A percentile compares a stretch with the other conserved stretches of the same genome.
These are phyloP conservation scores for Coecobrya sp. DNA, from an alignment of 2,888 invertebrate genomes.

Conservation along the genomic window DNA sequence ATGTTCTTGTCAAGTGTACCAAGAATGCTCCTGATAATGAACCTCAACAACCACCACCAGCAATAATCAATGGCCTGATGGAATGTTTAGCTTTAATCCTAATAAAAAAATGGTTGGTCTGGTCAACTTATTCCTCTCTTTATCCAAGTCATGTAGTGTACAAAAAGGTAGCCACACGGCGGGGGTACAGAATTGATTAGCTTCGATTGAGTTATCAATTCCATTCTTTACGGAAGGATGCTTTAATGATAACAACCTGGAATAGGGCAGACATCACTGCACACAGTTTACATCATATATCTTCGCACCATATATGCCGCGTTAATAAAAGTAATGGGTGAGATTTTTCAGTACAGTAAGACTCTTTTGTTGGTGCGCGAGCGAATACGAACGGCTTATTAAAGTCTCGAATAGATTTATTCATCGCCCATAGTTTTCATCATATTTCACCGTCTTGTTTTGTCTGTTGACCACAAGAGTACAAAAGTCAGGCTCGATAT, in stretches of 20 bases:
- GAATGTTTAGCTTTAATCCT: slow-evolving; percentile 1
- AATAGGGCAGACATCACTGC: background rate
- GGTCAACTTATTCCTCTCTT: background rate
- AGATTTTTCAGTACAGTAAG: background rate
- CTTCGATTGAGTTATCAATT: slow-evolving; percentile 79
- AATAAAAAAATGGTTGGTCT: slow-evolving; percentile 42
- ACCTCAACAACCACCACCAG: background rate
- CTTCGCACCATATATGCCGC: background rate
- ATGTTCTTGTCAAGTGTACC: slow-evolving; percentile 42
- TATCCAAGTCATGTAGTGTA: slow-evolving; percentile 23
- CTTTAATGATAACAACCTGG: slow-evolving; percentile 34
- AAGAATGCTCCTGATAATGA: slow-evolving; percentile 22
- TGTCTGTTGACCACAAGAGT: slow-evolving; percentile 34
- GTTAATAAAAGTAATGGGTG: background rate
- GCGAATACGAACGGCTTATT: slow-evolving; percentile 1
- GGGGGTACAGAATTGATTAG: slow-evolving; percentile 76
- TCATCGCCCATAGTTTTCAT: slow-evolving; percentile 43
- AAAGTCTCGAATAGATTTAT: slow-evolving; percentile 18
- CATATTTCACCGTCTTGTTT: slow-evolving; percentile 48
- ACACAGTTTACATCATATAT: slow-evolving; percentile 26
- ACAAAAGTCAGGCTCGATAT: slow-evolving; percentile 44
- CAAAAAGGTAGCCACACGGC: slow-evolving; percentile 64
- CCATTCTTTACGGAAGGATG: slow-evolving; percentile 53
- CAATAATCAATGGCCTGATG: slow-evolving; percentile 30
- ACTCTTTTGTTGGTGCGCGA: background rate